Base-by-base conservation (phyloP, 2,888 invertebrate species). In the Apocheima hispidaria region DNA sequence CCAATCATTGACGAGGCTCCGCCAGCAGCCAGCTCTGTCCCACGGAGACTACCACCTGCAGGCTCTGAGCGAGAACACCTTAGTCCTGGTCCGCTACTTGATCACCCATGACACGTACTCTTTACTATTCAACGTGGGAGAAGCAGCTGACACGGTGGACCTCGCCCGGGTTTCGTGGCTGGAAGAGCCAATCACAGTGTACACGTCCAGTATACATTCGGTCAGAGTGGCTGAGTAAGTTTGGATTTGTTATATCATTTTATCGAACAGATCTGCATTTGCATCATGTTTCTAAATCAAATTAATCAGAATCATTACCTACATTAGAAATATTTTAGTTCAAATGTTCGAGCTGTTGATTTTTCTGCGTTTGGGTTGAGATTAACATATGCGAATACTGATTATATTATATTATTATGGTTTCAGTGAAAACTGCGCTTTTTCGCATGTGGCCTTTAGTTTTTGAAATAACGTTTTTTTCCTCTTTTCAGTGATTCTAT, bases 91-190 rank as follows among this genome's bases (percentile, higher is more conserved):
- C 35, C 75, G 88, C 1, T 68, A 82, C 55, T 75, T 88, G 10
- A 52, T 64, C 28, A 83, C 83, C 1, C 71, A 79, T 60, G 83
- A 86, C 60, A 78, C 83, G 0, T 82, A 82, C 66, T 84, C 87
- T 0, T 79, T 94, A 16, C 73, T 94, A 6, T 84, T 94, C 63
- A 95, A 95, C 79, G 91, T 95, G 38, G 92, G 92, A 0, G 73
- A 80, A 1, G 69, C 58, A 4, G 62, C 78, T 23, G 87, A 92
- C 66, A 67, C 71, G 0, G 81, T 94, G 1, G 86, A 93, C 68
- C 81, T 94, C 12, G 62, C 70, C 3, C 64, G 54, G 12, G 60
- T 84, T 0, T 21, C 70, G 1, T 66, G 77, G 12, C 55, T 90
- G 9, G 61, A 72, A 2, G 76, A 65, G 7, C 79, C 81, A 0